A percentile compares a stretch with the other conserved stretches of the same genome.
Evolutionary conservation across 1,140 invertebrate genomes (phyloP).

Genomic region (Macrocentrus cingulum): DNA sequence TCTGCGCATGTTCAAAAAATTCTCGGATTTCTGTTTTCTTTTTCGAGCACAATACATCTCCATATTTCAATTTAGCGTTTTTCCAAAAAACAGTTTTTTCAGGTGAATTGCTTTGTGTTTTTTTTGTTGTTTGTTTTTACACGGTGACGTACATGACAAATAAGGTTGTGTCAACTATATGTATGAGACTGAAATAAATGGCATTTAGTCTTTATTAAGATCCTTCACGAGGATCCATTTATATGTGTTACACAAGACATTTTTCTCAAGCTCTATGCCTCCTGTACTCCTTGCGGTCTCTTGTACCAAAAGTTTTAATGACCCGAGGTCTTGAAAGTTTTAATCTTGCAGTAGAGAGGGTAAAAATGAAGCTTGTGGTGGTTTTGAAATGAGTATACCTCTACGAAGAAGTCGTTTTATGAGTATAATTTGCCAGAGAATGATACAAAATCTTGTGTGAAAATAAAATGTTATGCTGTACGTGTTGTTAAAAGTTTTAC

Average conservation of each 20-base stretch:
- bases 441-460: background rate
- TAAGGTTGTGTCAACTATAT: background rate
- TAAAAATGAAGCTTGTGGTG: conserved; percentile 4
- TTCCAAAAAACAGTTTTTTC: no score
- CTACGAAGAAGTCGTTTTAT: background rate
- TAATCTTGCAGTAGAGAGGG: background rate
- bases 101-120: no score
- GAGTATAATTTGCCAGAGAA: background rate
- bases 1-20: no score
- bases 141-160: no score
- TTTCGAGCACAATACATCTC: no score
- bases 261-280: no score
- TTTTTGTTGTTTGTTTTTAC: no score
- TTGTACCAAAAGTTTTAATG: background rate
- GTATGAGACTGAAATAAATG: conserved; percentile 3
- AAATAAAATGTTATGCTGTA: background rate
- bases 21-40: no score
- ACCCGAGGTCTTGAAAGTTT: background rate
- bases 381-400: background rate
- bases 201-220: background rate
- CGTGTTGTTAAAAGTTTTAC: background rate
- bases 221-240: conserved; percentile 2
- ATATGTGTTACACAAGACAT: conserved; percentile 5
- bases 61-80: no score
- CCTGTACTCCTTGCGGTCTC: background rate